These are phyloP conservation scores for Brachyalestes nurse DNA, from an alignment of 2,797 vertebrate genomes.

Conservation along the genomic window DNA sequence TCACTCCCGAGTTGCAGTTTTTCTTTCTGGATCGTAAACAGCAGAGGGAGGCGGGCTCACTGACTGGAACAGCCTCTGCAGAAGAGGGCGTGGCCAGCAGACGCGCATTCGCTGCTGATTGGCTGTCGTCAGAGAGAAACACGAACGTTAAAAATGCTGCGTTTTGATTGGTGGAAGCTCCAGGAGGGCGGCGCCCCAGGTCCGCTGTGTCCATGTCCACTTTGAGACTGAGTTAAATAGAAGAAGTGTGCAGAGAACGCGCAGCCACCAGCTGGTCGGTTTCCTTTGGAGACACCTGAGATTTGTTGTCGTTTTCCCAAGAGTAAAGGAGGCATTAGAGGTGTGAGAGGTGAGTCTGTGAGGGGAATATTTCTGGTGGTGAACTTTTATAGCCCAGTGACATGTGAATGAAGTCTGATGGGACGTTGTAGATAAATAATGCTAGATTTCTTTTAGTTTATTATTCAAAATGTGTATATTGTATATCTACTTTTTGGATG, in stretches of 20 bases:
- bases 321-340: background rate
- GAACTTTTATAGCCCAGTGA: background rate
- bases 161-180: conserved; percentile 11
- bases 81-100: background rate
- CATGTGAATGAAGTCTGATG: background rate
- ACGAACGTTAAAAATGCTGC: background rate
- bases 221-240: background rate
- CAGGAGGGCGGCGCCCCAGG: background rate
- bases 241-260: too few species aligned
- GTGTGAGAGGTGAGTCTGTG: background rate
- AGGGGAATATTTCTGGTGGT: background rate
- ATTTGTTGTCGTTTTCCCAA: background rate
- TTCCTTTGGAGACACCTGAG: too few species aligned
- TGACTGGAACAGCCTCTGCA: background rate
- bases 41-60: conserved; percentile 10
- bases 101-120: conserved; percentile 29
- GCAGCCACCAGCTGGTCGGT: background rate
- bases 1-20: conserved; percentile 44
- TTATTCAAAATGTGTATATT: too few species aligned
- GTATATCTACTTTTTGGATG: too few species aligned
- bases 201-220: background rate
- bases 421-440: too few species aligned
- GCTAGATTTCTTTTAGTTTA: too few species aligned
- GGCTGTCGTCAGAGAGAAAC: background rate
- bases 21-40: too few species aligned